These are phyloP conservation scores for Tachystola acroxantha DNA, from an alignment of 2,888 invertebrate species.

Conservation along the genomic window DNA sequence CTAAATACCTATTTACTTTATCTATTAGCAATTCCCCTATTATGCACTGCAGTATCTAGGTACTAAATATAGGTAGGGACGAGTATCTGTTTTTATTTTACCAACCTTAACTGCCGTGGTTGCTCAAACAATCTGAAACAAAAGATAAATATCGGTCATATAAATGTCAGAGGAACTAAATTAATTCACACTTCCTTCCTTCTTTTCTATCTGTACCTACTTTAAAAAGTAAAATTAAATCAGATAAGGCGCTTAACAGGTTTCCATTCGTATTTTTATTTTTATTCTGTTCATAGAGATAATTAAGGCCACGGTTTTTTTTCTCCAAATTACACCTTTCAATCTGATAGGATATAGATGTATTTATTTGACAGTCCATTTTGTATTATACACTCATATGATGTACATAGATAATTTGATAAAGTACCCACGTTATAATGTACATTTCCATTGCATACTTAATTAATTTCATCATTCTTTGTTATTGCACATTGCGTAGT, in stretches of 20 bases:
- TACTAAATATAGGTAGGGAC: no score
- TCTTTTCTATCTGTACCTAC: constrained; percentile 12
- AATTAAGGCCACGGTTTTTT: no score
- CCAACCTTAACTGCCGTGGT: constrained; percentile 12
- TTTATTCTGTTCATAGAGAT: no score
- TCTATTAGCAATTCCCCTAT: neutral
- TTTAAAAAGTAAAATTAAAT: constrained; percentile 12
- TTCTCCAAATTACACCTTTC: no score
- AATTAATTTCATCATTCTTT: no score
- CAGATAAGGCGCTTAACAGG: constrained; percentile 6
- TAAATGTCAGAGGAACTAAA: constrained; percentile 2
- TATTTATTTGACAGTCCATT: no score
- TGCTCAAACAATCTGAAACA: constrained; percentile 34
- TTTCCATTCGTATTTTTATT: neutral
- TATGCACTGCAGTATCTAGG: no score
- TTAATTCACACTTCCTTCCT: constrained; percentile 14
- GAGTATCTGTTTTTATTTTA: neutral
- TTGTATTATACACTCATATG: no score
- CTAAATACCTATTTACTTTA: neutral
- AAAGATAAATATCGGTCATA: constrained; percentile 14
- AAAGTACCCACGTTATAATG: no score
- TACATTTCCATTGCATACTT: no score
- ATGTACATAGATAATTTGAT: no score
- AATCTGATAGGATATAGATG: no score
- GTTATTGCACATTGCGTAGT: constrained; percentile 12